These are phyloP conservation scores for Boloria selene DNA, from an alignment of 2,888 invertebrate genomes.

Conservation along the genomic window DNA sequence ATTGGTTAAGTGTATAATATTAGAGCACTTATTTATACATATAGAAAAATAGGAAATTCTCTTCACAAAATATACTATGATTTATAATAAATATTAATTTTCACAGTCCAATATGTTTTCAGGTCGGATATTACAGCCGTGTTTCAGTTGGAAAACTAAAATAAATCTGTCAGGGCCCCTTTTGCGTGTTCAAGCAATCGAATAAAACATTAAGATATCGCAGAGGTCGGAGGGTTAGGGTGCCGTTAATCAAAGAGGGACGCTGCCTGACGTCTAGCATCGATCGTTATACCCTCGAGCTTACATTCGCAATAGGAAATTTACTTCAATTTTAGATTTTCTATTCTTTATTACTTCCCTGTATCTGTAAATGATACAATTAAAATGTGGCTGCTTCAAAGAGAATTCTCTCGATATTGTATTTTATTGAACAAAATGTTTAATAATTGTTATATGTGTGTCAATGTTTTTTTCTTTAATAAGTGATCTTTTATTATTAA, in stretches of 20 bases:
- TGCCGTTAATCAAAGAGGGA: slow-evolving; percentile 37
- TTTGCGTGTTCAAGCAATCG: slow-evolving; percentile 36
- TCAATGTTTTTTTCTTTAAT: too few species aligned
- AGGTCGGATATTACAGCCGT: slow-evolving; percentile 24
- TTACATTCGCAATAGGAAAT: slow-evolving; percentile 6
- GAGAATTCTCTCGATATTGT: too few species aligned
- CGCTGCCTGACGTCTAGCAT: slow-evolving; percentile 26
- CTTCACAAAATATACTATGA: neutral
- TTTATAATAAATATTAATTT: neutral
- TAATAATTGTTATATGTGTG: too few species aligned
- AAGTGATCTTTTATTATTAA: too few species aligned
- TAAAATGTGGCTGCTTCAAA: too few species aligned
- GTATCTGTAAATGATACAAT: too few species aligned
- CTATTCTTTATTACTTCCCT: neutral
- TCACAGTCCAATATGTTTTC: slow-evolving; percentile 15
- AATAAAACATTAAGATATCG: slow-evolving; percentile 38
- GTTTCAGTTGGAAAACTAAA: slow-evolving; percentile 30
- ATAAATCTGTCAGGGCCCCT: slow-evolving; percentile 29
- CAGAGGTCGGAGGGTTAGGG: slow-evolving; percentile 30
- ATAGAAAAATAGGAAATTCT: too few species aligned
- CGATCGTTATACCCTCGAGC: slow-evolving; percentile 21
- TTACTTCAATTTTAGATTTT: slow-evolving; percentile 3
- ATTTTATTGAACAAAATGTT: too few species aligned
- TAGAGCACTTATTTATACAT: too few species aligned
- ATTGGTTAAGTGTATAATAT: too few species aligned